These are phyloP conservation scores for Anas bernieri DNA, from an alignment of 2,797 vertebrate species.

Conservation along the genomic window DNA sequence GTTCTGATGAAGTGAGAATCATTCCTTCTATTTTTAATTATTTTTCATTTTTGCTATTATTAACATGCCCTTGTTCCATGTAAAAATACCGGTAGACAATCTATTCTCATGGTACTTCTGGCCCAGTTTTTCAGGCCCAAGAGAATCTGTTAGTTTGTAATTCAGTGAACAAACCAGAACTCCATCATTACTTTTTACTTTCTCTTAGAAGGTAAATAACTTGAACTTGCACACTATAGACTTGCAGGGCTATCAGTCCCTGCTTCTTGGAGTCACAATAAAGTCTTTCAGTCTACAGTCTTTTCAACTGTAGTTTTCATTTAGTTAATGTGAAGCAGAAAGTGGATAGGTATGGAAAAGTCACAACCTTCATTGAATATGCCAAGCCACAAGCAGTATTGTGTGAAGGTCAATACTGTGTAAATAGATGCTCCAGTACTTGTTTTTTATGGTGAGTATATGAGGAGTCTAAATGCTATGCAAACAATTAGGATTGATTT, in stretches of 20 bases:
- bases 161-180: background rate
- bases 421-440: slow-evolving; percentile 14
- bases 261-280: background rate
- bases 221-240: background rate
- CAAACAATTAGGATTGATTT: slow-evolving; percentile 31
- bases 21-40: slow-evolving; percentile 32
- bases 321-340: background rate
- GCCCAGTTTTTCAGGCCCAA: slow-evolving; percentile 44
- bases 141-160: background rate
- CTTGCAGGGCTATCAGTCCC: background rate
- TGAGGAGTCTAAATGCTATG: slow-evolving; percentile 3
- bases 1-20: background rate
- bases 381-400: background rate
- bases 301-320: background rate
- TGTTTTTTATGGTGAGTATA: slow-evolving; percentile 5
- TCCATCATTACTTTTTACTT: slow-evolving; percentile 10
- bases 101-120: background rate
- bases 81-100: slow-evolving; percentile 13
- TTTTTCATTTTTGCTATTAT: slow-evolving; percentile 45
- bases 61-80: slow-evolving; percentile 20
- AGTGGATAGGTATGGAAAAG: background rate
- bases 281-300: background rate
- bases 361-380: background rate
- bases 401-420: background rate
- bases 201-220: background rate